Conservation (phyloP, 1,140 invertebrate genomes). For the Schlechtendalia chinensis region DNA sequence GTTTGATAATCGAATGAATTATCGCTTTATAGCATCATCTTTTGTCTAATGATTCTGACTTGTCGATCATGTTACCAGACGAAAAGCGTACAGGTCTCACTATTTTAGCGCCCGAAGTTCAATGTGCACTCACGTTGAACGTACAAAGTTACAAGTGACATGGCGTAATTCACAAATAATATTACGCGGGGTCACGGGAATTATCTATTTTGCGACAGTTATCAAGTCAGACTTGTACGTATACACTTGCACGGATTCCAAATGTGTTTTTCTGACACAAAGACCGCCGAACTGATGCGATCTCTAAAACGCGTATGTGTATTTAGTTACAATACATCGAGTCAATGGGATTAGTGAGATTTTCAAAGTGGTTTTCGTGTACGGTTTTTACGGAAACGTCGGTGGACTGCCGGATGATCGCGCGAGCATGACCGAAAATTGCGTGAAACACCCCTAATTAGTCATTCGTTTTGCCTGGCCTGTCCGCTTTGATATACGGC, state of each 20-base stretch:
- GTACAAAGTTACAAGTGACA: not conserved
- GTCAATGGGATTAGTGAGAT: not conserved
- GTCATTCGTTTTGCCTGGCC: not conserved
- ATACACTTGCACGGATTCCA: not conserved
- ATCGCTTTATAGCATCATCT: no score
- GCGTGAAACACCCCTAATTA: constrained; percentile 7
- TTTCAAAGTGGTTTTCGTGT: not conserved
- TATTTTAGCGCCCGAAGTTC: no score
- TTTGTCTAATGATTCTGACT: no score
- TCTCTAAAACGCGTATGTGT: no score
- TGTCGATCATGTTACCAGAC: no score
- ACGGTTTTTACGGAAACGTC: no score
- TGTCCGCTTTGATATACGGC: not conserved
- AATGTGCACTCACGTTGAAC: not conserved
- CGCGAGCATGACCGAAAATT: no score
- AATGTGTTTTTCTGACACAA: not conserved
- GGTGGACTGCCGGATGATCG: no score
- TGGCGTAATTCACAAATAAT: not conserved
- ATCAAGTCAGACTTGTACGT: not conserved
- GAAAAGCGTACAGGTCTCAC: no score
- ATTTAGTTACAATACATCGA: not conserved
- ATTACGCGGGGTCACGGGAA: not conserved
- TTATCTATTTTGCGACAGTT: not conserved
- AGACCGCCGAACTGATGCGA: no score
- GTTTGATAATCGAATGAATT: no score